Percentiles rank a stretch among this genome's conserved stretches.
Conservation (phyloP, 2,888 invertebrate species). For the Dryocosmus kuriphilus region DNA sequence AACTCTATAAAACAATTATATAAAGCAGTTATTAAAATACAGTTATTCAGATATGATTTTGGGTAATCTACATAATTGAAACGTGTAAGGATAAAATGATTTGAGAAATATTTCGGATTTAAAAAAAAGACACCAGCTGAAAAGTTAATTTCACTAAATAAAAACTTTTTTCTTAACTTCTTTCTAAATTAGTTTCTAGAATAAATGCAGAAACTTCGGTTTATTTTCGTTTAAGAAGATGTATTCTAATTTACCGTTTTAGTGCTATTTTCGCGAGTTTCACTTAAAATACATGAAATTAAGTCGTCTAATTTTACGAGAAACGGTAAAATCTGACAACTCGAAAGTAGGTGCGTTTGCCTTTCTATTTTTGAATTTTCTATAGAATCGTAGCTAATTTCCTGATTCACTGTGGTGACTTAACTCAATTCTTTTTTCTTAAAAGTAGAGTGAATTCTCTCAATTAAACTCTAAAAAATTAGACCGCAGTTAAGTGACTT, state of each 20-base stretch:
- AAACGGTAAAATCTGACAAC: not conserved
- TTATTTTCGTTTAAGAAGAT: too few relatives aligned
- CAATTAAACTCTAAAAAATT: not conserved
- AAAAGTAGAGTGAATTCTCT: not conserved
- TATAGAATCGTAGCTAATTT: not conserved
- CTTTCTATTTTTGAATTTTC: not conserved
- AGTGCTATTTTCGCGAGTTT: not conserved
- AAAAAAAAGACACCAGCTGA: too few relatives aligned
- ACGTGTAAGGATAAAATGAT: too few relatives aligned
- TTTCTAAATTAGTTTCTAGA: too few relatives aligned
- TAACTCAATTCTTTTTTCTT: not conserved
- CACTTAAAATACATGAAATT: not conserved
- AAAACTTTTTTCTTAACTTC: too few relatives aligned
- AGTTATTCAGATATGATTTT: too few relatives aligned
- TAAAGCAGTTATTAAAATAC: not conserved
- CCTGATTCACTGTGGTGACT: not conserved
- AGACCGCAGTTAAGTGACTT: not conserved
- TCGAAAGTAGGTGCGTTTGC: not conserved
- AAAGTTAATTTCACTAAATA: too few relatives aligned
- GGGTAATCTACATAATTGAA: too few relatives aligned
- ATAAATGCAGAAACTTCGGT: too few relatives aligned
- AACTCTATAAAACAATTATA: not conserved
- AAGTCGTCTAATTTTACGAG: not conserved
- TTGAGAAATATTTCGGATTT: too few relatives aligned
- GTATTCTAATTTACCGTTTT: not conserved